Base-by-base conservation (phyloP, 2,113 vertebrate genomes). In the Girardinichthys multiradiatus region DNA sequence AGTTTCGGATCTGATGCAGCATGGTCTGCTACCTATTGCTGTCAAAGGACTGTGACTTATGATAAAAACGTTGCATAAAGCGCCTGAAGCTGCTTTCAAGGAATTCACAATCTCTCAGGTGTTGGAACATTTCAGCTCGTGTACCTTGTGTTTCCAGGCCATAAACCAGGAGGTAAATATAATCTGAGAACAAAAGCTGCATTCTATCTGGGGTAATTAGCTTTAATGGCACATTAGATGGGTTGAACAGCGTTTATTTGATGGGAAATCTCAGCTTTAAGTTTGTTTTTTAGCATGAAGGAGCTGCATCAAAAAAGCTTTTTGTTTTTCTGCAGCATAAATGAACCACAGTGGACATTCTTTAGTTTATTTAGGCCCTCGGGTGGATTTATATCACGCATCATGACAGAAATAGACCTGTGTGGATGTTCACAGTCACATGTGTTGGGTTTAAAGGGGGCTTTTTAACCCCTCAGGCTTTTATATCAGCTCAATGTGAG, bases 361-460 rank as follows among this genome's bases (percentile, higher is more conserved):
- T 37, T 68, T 26, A 10, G 48, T 60, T 33, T 29, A 12, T 68
- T 51, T 12, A 13, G 30, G 12, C 48, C 58, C 58, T 62, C 21
- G 19, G 68, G 61, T 33, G 11, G 26, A 12, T 19, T 58, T 13
- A 0, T 17, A 28, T n/a, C 42, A 39, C 15, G 51, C 61, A 27
- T 13, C 4, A 29, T 3, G 54, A 39, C 54, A 39, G 31, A 65
- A 54, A 60, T 54, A 70, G 51, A 60, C n/a, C 59, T 39, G 27
- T 21, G 51, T 60, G 35, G 28, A 33, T 61, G 21, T 67, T 67
- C 57, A 72, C 12, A 65, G 70, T 83, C 80, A 77, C 70, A 68
- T 68, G 76, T 9, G 24, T 13, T n/a, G 26, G n/a, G 28, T 28
- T 39, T 60, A 13, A 7, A 17, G 48, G 14, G 68, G 26, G 28